Evolutionary conservation across 2,888 invertebrate genomes (phyloP).

Genomic region (Alcis repandata): DNA sequence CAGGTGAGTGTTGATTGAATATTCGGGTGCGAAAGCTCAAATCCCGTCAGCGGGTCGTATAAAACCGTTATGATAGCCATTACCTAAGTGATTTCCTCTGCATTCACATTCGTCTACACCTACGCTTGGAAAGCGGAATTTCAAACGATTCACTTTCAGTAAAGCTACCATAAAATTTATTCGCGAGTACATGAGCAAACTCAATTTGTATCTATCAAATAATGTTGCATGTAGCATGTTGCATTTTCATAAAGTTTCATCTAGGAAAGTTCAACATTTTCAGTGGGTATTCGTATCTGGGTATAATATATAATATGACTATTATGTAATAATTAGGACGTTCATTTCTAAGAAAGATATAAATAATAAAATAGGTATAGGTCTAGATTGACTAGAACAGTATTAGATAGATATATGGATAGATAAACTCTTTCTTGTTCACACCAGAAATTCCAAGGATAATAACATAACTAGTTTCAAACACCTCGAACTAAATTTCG

Average conservation of each 20-base stretch:
- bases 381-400: too few relatives aligned
- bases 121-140: constrained; percentile 28
- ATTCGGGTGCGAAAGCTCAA: constrained; percentile 32
- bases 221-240: too few relatives aligned
- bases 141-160: constrained; percentile 7
- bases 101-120: constrained; percentile 36
- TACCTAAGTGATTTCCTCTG: constrained; percentile 37
- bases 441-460: too few relatives aligned
- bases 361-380: neutral
- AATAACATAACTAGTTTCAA: too few relatives aligned
- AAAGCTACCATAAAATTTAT: constrained; percentile 7
- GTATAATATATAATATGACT: too few relatives aligned
- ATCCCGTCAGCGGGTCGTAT: constrained; percentile 22
- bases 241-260: too few relatives aligned
- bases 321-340: neutral
- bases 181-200: constrained; percentile 6
- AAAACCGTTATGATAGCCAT: constrained; percentile 28
- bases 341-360: neutral
- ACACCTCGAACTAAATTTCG: too few relatives aligned
- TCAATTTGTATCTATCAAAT: constrained; percentile 8
- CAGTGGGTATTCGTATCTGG: too few relatives aligned
- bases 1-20: constrained; percentile 10
- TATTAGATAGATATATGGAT: too few relatives aligned
- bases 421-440: too few relatives aligned
- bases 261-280: too few relatives aligned